Evolutionary conservation across 2,113 vertebrate species (phyloP).

Genomic region (Panthera tigris): DNA sequence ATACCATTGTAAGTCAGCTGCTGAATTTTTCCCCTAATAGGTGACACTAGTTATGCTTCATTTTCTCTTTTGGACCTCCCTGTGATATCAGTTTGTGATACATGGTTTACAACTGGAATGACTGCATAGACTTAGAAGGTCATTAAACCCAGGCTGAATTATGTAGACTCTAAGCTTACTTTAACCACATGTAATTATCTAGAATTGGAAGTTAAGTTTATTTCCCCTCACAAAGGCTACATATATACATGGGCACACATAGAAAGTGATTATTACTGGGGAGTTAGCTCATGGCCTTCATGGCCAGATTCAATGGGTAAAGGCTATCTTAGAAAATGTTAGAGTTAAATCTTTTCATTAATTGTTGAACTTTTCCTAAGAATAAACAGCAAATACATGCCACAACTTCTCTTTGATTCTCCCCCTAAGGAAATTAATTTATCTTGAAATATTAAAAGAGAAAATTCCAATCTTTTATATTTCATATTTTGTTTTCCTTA

Average conservation of each 20-base stretch:
- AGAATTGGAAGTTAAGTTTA: neutral
- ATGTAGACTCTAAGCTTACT: neutral
- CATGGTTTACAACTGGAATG: neutral
- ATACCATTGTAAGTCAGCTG: neutral
- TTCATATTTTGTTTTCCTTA: neutral
- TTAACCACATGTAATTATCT: neutral
- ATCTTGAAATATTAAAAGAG: neutral
- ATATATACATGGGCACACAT: neutral
- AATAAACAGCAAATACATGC: neutral
- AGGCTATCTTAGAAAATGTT: neutral
- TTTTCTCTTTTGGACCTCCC: neutral
- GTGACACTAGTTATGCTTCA: neutral
- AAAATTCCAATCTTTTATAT: neutral
- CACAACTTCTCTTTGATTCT: neutral
- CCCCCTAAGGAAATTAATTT: neutral
- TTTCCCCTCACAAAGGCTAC: neutral
- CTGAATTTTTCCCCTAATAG: slow-evolving; percentile 59
- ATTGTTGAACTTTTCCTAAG: neutral
- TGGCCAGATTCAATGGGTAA: neutral
- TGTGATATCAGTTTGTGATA: neutral
- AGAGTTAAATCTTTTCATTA: neutral
- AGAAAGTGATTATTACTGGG: neutral
- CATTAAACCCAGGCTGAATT: neutral
- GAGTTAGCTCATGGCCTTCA: neutral
- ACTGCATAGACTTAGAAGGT: neutral